These are phyloP conservation scores for Caradrina kadenii DNA, from an alignment of 2,888 invertebrate genomes.

Conservation along the genomic window DNA sequence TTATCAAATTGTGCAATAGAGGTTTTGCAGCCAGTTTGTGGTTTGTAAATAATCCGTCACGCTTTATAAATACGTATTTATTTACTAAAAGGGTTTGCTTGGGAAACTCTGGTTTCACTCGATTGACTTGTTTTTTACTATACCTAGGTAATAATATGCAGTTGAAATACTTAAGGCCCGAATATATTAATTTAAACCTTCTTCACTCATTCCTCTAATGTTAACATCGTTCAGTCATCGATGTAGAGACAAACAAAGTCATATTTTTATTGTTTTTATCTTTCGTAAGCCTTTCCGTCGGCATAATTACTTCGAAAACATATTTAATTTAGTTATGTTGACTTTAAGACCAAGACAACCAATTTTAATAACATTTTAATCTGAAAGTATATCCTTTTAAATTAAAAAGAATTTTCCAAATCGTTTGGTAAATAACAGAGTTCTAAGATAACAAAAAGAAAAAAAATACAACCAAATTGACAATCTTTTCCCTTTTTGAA, in stretches of 20 bases:
- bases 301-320: no score
- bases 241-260: background rate
- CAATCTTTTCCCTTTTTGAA: no score
- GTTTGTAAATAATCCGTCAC: slow-evolving; percentile 31
- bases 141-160: background rate
- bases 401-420: no score
- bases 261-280: no score
- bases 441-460: no score
- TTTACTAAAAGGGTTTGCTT: slow-evolving; percentile 3
- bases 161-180: background rate
- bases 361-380: no score
- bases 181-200: background rate
- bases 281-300: no score
- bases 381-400: no score
- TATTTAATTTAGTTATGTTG: no score
- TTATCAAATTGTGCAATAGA: slow-evolving; percentile 38
- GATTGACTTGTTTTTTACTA: background rate
- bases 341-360: no score
- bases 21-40: slow-evolving; percentile 20
- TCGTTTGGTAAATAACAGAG: no score
- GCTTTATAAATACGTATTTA: slow-evolving; percentile 13
- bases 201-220: background rate
- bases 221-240: background rate
- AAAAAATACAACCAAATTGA: no score
- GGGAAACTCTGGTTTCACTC: background rate